phyloP scores from a whole-genome alignment of 2,797 vertebrate species.

The Serranus cabrilla region DNA sequence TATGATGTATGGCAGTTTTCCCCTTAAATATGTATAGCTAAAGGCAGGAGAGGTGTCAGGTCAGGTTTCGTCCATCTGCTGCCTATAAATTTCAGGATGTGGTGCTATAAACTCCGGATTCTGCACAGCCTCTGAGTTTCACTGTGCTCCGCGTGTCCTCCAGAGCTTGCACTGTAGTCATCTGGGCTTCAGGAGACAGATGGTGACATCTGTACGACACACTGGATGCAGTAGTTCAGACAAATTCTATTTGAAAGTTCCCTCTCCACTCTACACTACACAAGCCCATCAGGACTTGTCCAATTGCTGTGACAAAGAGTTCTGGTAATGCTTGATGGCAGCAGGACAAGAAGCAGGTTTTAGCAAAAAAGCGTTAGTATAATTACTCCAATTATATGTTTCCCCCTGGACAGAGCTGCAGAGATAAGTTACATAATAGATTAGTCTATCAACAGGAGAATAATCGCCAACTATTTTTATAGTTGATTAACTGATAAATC shows the following conservation, averaged over 20 bases:
- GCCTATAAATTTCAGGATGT: conserved; percentile 2
- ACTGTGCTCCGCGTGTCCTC: conserved; percentile 6
- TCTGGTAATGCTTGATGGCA: neutral
- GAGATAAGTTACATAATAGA: too few species aligned
- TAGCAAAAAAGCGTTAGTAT: neutral
- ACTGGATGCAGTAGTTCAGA: conserved; percentile 39
- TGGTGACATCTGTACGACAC: conserved; percentile 37
- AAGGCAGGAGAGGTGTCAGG: neutral
- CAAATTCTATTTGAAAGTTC: conserved; percentile 33
- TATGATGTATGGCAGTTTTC: conserved; percentile 6
- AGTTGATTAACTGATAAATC: too few species aligned
- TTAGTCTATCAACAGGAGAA: too few species aligned
- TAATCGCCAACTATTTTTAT: too few species aligned
- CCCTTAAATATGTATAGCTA: neutral
- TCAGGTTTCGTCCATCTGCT: neutral
- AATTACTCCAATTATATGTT: conserved; percentile 1
- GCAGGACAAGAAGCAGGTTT: neutral
- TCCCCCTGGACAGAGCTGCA: neutral
- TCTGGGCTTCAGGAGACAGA: conserved; percentile 38
- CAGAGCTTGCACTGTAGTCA: conserved; percentile 22
- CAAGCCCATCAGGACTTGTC: conserved; percentile 16
- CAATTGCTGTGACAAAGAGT: neutral
- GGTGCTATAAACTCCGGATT: conserved; percentile 12
- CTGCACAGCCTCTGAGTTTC: conserved; percentile 7
- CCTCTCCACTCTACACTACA: conserved; percentile 6